Evolutionary conservation across 2,113 vertebrate species (phyloP).

Genomic region (Boulengeromyrus knoepffleri): DNA sequence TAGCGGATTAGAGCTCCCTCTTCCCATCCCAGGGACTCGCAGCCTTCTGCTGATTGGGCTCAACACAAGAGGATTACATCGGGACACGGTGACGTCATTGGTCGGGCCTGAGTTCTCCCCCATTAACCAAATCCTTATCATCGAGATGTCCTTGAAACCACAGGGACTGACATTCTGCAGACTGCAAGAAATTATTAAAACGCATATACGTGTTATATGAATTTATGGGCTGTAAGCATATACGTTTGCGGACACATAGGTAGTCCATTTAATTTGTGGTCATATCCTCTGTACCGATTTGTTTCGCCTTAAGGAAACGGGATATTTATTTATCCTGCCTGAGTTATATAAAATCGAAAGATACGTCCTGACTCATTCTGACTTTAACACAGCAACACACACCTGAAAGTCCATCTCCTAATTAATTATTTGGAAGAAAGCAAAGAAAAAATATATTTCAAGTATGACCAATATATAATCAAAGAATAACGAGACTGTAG

Average conservation of each 20-base stretch:
- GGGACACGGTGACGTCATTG: slow-evolving; percentile 81
- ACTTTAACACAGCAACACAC: background rate
- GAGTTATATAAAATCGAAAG: background rate
- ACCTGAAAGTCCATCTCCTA: background rate
- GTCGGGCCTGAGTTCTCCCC: slow-evolving; percentile 67
- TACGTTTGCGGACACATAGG: background rate
- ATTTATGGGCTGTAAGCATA: background rate
- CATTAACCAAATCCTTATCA: slow-evolving; percentile 78
- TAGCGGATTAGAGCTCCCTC: slow-evolving; percentile 63
- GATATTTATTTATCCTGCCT: background rate
- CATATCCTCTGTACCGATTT: background rate
- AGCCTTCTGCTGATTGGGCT: slow-evolving; percentile 74
- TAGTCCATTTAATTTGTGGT: background rate
- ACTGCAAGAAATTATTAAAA: slow-evolving; percentile 26
- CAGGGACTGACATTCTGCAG: slow-evolving; percentile 58
- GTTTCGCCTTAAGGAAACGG: background rate
- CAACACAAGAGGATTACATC: slow-evolving; percentile 77
- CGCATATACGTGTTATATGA: background rate
- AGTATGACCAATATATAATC: background rate
- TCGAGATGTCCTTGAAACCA: slow-evolving; percentile 81
- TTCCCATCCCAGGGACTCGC: slow-evolving; percentile 57
- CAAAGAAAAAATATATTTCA: background rate
- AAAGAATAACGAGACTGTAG: background rate
- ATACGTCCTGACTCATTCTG: background rate
- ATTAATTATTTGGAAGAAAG: background rate